Evolutionary conservation across 2,797 vertebrate genomes (phyloP).

Genomic region (Trichosurus vulpecula): DNA sequence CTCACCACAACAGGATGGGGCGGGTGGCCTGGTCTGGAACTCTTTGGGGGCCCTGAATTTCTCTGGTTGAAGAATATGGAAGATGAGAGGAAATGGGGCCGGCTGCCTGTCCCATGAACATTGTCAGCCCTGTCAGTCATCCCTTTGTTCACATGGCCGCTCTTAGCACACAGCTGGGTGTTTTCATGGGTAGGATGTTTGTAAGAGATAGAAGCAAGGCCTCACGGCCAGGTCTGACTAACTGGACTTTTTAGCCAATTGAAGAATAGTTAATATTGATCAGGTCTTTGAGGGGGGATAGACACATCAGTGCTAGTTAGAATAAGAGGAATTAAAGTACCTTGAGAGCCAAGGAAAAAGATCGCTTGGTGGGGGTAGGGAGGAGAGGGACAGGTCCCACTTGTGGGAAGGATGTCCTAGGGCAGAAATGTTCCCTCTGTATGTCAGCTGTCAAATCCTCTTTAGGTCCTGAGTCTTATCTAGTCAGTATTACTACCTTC

Average conservation of each 20-base stretch:
- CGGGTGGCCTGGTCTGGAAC: not conserved
- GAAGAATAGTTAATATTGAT: not conserved
- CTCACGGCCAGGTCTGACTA: not conserved
- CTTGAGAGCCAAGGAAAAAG: not conserved
- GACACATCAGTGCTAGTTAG: not conserved
- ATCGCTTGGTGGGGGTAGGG: not conserved
- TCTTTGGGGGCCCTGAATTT: not conserved
- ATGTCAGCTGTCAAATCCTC: not conserved
- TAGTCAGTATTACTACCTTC: not conserved
- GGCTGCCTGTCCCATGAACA: not conserved
- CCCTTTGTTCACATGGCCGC: not conserved
- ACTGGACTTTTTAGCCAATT: not conserved
- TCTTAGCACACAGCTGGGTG: not conserved
- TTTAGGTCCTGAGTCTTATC: not conserved
- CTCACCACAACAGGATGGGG: not conserved
- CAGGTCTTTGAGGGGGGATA: not conserved
- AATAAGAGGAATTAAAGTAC: not conserved
- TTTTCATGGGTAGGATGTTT: not conserved
- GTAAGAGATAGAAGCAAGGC: not conserved
- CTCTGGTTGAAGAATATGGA: too few relatives aligned
- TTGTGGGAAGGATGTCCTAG: not conserved
- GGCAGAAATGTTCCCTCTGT: not conserved
- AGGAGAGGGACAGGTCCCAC: not conserved
- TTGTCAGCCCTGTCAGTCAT: not conserved
- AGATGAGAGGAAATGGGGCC: not conserved